Evolutionary conservation across 2,113 vertebrate genomes (phyloP).

Genomic region (Anseranas semipalmata): DNA sequence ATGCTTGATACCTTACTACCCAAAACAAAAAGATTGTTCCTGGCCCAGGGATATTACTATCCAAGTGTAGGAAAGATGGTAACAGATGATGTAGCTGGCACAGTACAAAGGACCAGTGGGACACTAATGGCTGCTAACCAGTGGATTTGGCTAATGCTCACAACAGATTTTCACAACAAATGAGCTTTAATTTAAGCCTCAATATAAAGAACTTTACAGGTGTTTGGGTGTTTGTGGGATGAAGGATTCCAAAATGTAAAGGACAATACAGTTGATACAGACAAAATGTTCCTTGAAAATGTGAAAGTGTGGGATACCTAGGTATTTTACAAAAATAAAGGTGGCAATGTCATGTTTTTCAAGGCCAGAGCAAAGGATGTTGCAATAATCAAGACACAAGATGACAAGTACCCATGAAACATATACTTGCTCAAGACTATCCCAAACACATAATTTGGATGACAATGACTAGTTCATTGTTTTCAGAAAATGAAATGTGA

Average conservation of each 20-base stretch:
- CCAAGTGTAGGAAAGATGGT: neutral
- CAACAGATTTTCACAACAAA: neutral
- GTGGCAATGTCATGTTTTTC: neutral
- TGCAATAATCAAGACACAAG: neutral
- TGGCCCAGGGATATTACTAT: neutral
- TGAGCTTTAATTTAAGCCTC: neutral
- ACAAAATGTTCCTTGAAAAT: neutral
- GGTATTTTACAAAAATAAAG: neutral
- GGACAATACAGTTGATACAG: neutral
- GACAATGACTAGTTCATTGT: neutral
- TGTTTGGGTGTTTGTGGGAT: neutral
- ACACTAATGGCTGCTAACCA: neutral
- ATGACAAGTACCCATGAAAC: neutral
- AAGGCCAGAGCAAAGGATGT: neutral
- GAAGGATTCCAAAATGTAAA: neutral
- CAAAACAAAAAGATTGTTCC: fast-evolving
- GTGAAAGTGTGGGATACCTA: neutral
- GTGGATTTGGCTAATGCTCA: neutral
- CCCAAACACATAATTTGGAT: fast-evolving
- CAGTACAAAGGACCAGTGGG: neutral
- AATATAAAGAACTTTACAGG: neutral
- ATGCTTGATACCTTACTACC: neutral
- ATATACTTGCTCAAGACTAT: neutral
- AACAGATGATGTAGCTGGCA: neutral
- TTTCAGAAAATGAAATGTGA: neutral